Conservation (phyloP, 2,797 vertebrate species). For the Telmatherina bonti region DNA sequence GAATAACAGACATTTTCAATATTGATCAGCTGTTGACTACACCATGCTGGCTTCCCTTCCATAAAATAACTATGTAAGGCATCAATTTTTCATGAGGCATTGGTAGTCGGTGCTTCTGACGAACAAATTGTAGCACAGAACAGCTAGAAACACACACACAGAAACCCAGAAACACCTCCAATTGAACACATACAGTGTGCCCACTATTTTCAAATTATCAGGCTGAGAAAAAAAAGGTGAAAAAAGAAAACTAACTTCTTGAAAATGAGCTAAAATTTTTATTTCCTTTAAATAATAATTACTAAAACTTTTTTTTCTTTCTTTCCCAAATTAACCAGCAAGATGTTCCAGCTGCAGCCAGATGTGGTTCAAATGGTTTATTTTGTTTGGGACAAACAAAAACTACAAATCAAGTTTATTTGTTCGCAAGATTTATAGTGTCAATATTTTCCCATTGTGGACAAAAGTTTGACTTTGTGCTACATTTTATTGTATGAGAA, state of each 20-base stretch:
- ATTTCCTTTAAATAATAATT: not conserved
- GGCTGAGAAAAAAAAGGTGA: not conserved
- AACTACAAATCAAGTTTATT: too few relatives aligned
- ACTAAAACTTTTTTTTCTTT: not conserved
- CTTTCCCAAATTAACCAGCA: too few relatives aligned
- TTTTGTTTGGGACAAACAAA: too few relatives aligned
- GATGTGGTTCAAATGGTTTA: too few relatives aligned
- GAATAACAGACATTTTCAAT: constrained; percentile 52
- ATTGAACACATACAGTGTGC: not conserved
- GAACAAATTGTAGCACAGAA: not conserved
- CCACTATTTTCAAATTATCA: not conserved
- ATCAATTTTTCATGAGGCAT: constrained; percentile 52
- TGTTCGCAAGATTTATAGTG: too few relatives aligned
- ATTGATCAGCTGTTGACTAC: constrained; percentile 68
- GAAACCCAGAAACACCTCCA: not conserved
- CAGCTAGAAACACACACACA: not conserved
- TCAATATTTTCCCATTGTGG: too few relatives aligned
- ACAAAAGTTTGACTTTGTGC: too few relatives aligned
- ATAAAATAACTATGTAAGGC: constrained; percentile 44
- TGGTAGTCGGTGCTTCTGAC: not conserved
- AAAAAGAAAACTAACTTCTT: not conserved
- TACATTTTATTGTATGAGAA: too few relatives aligned
- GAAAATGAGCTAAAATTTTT: not conserved
- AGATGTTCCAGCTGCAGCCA: too few relatives aligned
- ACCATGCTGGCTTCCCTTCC: constrained; percentile 24